Base-by-base conservation (phyloP, 2,113 vertebrate genomes). In the Bungarus multicinctus region DNA sequence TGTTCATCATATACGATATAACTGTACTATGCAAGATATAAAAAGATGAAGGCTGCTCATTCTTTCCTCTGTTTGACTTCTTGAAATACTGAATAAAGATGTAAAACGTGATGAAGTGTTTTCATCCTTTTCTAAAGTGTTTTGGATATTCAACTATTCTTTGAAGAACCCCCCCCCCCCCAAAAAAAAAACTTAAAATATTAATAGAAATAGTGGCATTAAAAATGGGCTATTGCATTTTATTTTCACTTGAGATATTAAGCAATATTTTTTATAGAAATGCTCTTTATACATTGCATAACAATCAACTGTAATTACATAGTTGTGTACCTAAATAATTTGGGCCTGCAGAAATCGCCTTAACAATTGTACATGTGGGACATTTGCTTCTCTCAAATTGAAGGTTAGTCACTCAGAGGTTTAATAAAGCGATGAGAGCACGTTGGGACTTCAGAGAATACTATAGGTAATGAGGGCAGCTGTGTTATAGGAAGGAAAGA, bases 321-420 rank as follows among this genome's bases (percentile, higher is more conserved):
- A 11, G 43, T 47, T 88, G 58, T 81, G 58, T 23, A 55, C 52
- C 85, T 89, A 94, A 92, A 74, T 55, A 34, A 34, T 57, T 86
- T 54, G 25, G 81, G 6, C 22, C 27, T 34, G 52, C 16, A 69
- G 87, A 94, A 92, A 94, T 90, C 22, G 14, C 64, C n/a, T 87
- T 43, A 87, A 3, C 87, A 92, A 89, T 94, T 90, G 88, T 92
- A 87, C 90, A 54, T 60, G 30, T 45, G 64, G 74, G 55, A 88
- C 64, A 47, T 27, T 94, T 89, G 47, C 74, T 69, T 58, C 88
- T 86, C 6, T 52, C 57, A 94, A 87, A 92, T 57, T 94, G 87
- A 89, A 94, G 81, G 81, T 64, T 58, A 92, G 47, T 86, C 34
- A 39, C 57, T 94, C 88, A 87, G 91, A 39, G 91, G 47, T 94